Evolutionary conservation across 2,113 vertebrate genomes (phyloP), one percentile per base, ranked within the genome.

Genomic region (Carassius gibelio): DNA sequence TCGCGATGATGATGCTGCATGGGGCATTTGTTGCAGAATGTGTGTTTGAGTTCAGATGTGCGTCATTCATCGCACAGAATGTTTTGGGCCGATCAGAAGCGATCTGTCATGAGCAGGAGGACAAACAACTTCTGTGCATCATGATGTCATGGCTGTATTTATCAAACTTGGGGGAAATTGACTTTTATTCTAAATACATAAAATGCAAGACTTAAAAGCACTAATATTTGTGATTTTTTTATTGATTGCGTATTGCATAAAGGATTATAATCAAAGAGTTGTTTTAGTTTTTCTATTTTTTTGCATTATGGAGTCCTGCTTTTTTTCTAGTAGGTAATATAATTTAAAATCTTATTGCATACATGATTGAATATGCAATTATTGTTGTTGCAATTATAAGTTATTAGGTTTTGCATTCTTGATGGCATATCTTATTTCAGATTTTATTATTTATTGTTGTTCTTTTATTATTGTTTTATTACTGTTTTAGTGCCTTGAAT

Each of bases 21-120:
- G 23, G 26, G 10, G 50, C 26, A 52, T 30, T 55, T 76, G 75
- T 69, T 71, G 68, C 68, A 71, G 68, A 38, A 3, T 71, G 68
- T 71, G 52, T 48, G 26, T 81, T n/a, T 48, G 26, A 30, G 42
- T 81, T 81, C 1, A 34, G 23, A 11, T n/a, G 80, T 69, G 80
- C 80, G 80, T 36, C 80, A 55, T 81, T 5, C 15, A 17, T 64
- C 9, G 36, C 34, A 19, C 7, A 1, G 5, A 26, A 9, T 80
- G 76, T 26, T 42, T 17, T 8, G 42, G 79, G 79, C 62, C 79
- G 62, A 42, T 42, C 52, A 14, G 57, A 21, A 2, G 50, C 7
- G 48, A 61, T 52, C 72, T 50, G 74, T 75, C 42, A 34, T 21
- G 26, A 57, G 30, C 71, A 61, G 21, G 11, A 23, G 21, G 42